These are phyloP conservation scores for human (Homo sapiens) DNA, from an alignment of 2,113 vertebrate genomes.

Conservation along the genomic window GRCh38 chr18:35896501-35897000, in stretches of 20 bases:
- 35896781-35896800: background rate
- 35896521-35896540: background rate
- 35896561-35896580: too few species aligned
- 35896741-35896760: background rate
- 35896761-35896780: background rate
- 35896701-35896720: background rate
- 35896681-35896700: background rate
- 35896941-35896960: background rate
- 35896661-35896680: background rate
- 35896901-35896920: background rate
- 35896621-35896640: background rate
- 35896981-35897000: background rate
- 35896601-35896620: background rate
- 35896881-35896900: background rate
- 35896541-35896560: background rate
- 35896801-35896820: background rate
- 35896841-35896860: background rate
- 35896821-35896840: background rate
- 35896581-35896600: background rate
- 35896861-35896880: background rate
- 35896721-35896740: background rate
- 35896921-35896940: background rate
- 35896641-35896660: background rate
- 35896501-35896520: background rate
- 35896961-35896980: background rate